These are phyloP conservation scores for Drosophila kanapiae DNA, from an alignment of 1,140 invertebrate species.

Conservation along the genomic window DNA sequence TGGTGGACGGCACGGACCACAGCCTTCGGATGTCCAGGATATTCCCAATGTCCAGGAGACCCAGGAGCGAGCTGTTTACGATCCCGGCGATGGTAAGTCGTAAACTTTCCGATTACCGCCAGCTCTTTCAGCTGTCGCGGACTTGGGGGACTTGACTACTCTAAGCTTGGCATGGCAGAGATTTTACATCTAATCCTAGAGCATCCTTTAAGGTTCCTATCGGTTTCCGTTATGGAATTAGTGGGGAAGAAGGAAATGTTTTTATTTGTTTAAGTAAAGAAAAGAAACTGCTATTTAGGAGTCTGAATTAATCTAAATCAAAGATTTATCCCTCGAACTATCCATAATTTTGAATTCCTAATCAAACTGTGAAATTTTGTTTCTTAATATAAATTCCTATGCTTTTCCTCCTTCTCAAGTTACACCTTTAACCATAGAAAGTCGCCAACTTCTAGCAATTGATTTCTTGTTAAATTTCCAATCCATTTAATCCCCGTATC, in stretches of 20 bases:
- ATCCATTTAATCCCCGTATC: constrained; percentile 13
- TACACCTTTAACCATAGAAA: not conserved
- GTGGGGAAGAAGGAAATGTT: too few species aligned
- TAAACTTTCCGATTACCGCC: constrained; percentile 53
- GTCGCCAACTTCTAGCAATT: not conserved
- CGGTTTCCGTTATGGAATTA: not conserved
- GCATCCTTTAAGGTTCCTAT: not conserved
- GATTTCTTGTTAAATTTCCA: constrained; percentile 15
- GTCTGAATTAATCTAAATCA: not conserved
- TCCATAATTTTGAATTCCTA: not conserved
- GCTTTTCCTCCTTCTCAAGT: not conserved
- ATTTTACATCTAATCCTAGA: constrained; percentile 12
- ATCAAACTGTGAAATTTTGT: not conserved
- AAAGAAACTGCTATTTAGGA: too few species aligned
- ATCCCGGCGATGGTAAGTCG: constrained; percentile 84
- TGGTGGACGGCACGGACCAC: constrained; percentile 21
- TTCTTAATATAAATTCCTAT: not conserved
- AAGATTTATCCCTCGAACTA: not conserved
- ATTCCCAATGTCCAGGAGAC: constrained; percentile 56
- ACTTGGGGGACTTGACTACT: constrained; percentile 6
- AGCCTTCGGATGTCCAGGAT: constrained; percentile 53
- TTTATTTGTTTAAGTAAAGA: not conserved
- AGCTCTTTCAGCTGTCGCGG: constrained; percentile 21
- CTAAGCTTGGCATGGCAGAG: not conserved
- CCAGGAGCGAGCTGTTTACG: constrained; percentile 77